Evolutionary conservation across 2,888 invertebrate genomes (phyloP).

Genomic region (Drosophila percnosoma): DNA sequence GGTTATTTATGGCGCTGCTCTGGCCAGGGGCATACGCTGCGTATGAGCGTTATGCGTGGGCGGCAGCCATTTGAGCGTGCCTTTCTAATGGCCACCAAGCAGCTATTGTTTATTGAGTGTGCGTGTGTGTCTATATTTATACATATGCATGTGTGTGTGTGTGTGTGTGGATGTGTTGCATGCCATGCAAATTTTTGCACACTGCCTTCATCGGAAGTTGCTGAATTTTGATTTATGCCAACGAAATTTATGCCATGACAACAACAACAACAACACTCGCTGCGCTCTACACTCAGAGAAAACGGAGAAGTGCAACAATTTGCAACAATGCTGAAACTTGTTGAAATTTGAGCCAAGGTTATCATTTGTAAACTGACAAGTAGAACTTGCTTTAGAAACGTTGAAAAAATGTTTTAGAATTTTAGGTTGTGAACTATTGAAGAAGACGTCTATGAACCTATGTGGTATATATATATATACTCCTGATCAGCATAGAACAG

Average conservation of each 20-base stretch:
- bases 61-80: constrained; percentile 76
- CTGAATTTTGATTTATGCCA: constrained; percentile 85
- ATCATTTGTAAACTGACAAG: background rate
- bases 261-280: constrained; percentile 10
- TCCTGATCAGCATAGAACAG: background rate
- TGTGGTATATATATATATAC: background rate
- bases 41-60: constrained; percentile 75
- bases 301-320: background rate
- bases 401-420: background rate
- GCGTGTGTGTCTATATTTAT: constrained; percentile 6
- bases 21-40: constrained; percentile 56
- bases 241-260: constrained; percentile 79
- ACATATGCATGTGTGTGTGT: constrained; percentile 7
- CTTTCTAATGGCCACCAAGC: constrained; percentile 59
- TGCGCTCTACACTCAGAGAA: constrained; percentile 8
- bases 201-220: constrained; percentile 83
- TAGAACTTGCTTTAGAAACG: fast-evolving
- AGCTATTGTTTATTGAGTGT: constrained; percentile 35
- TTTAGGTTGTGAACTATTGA: background rate
- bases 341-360: background rate
- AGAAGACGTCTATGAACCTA: background rate
- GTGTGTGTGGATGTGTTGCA: constrained; percentile 27
- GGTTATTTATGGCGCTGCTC: constrained; percentile 67
- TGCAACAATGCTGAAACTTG: background rate
- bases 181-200: constrained; percentile 77